A percentile compares a stretch with the other conserved stretches of the same genome.
Evolutionary conservation across 53 echinoderm and acorn worm species (phyloP).

Genomic region (Hippasteria phrygiana): DNA sequence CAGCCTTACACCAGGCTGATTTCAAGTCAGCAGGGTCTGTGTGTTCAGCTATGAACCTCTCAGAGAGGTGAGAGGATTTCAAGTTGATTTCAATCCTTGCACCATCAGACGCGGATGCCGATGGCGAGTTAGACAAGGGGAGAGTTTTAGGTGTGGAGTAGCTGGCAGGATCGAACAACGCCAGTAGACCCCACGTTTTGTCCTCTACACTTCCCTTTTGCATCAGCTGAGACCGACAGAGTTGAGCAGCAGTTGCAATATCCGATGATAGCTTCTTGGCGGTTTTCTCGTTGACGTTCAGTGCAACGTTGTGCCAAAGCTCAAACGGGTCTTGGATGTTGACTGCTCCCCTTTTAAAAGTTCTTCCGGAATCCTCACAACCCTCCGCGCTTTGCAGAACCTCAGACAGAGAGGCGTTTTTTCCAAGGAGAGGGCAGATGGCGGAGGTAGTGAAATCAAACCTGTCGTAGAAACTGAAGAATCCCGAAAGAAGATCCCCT

Average conservation of each 20-base stretch:
- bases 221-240: slow-evolving; percentile 49
- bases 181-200: slow-evolving; percentile 21
- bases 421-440: slow-evolving; percentile 80
- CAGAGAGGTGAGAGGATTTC: slow-evolving; percentile 69
- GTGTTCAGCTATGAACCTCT: slow-evolving; percentile 47
- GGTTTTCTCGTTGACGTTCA: slow-evolving; percentile 90
- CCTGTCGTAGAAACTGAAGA: slow-evolving; percentile 85
- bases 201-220: neutral
- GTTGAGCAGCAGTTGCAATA: slow-evolving; percentile 58
- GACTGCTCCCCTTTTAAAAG: slow-evolving; percentile 71
- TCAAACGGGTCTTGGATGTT: slow-evolving; percentile 97
- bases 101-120: neutral
- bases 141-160: neutral
- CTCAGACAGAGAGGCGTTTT: slow-evolving; percentile 58
- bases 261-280: slow-evolving; percentile 61
- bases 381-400: slow-evolving; percentile 17
- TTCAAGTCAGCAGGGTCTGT: slow-evolving; percentile 52
- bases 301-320: slow-evolving; percentile 84
- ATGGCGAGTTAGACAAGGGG: slow-evolving; percentile 8
- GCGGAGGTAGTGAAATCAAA: slow-evolving; percentile 81
- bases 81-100: slow-evolving; percentile 37
- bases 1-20: slow-evolving; percentile 71
- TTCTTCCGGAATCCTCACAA: neutral
- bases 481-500: slow-evolving; percentile 82
- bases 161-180: neutral